Conservation (phyloP, 2,797 vertebrate genomes). For the Epinephelus awoara region DNA sequence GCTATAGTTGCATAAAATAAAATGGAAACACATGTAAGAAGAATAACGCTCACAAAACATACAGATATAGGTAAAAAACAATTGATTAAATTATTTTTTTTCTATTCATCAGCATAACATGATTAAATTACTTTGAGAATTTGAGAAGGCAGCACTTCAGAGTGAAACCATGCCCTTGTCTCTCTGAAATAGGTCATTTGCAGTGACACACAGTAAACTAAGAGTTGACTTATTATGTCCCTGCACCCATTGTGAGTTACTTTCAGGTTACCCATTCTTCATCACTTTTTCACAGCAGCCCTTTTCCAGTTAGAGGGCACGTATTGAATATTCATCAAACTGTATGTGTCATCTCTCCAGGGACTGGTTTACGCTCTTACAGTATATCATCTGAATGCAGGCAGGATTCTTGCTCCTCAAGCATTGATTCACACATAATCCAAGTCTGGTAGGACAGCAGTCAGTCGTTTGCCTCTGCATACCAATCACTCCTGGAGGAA, state of each 20-base stretch:
- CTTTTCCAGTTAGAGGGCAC: constrained; percentile 41
- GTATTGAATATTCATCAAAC: constrained; percentile 74
- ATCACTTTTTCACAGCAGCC: constrained; percentile 43
- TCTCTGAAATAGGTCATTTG: constrained; percentile 10
- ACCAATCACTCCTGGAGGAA: constrained; percentile 53
- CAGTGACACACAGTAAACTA: constrained; percentile 13
- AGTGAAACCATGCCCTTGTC: constrained; percentile 7
- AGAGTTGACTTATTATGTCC: constrained; percentile 34
- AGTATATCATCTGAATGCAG: constrained; percentile 71
- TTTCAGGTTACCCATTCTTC: constrained; percentile 40
- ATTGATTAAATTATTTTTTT: neutral
- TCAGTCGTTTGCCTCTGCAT: constrained; percentile 56
- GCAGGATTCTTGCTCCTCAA: constrained; percentile 63
- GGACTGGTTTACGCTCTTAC: constrained; percentile 58
- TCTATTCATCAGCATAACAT: neutral
- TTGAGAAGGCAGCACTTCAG: constrained; percentile 15
- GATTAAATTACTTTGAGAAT: constrained; percentile 3
- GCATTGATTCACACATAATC: constrained; percentile 71
- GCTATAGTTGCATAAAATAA: constrained; percentile 2
- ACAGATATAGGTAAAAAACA: neutral
- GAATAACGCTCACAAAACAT: neutral
- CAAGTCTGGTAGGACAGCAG: constrained; percentile 59
- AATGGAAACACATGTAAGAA: neutral
- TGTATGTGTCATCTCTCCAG: constrained; percentile 65
- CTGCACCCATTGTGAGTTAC: constrained; percentile 35